Conservation (phyloP, 2,888 invertebrate species). For the Tineola bisselliella region DNA sequence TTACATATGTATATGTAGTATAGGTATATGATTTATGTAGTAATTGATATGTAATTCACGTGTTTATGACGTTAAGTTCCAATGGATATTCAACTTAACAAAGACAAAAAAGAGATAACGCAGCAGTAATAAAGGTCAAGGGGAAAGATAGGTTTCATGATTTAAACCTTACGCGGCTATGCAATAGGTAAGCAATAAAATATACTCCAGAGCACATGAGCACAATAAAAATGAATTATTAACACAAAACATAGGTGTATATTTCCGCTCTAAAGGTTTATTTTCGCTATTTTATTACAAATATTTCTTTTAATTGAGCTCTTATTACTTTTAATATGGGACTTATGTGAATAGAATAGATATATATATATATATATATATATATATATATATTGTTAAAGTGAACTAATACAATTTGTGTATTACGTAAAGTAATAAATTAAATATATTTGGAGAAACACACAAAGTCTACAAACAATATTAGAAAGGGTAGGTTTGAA, state of each 20-base stretch:
- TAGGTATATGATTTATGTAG: too few species aligned
- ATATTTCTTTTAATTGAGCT: too few species aligned
- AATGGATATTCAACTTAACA: too few species aligned
- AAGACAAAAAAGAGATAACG: not conserved
- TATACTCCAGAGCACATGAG: conserved; percentile 60
- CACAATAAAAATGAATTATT: conserved; percentile 67
- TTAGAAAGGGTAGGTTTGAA: not conserved
- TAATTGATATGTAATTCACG: too few species aligned
- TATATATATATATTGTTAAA: too few species aligned
- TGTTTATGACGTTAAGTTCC: too few species aligned
- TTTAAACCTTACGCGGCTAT: conserved; percentile 14
- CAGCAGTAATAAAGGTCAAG: conserved; percentile 9
- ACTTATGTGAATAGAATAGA: not conserved
- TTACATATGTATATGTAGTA: too few species aligned
- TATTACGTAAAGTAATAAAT: not conserved
- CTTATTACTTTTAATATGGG: too few species aligned
- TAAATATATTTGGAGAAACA: not conserved
- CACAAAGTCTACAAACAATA: not conserved
- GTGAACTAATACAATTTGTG: not conserved
- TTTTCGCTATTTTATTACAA: too few species aligned
- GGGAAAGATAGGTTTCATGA: not conserved
- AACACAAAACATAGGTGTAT: conserved; percentile 53
- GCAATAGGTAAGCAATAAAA: conserved; percentile 52
- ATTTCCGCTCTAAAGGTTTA: conserved; percentile 26
- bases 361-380: too few species aligned